Base-by-base conservation (phyloP, 2,888 invertebrate genomes). In the Drosophila yooni region DNA sequence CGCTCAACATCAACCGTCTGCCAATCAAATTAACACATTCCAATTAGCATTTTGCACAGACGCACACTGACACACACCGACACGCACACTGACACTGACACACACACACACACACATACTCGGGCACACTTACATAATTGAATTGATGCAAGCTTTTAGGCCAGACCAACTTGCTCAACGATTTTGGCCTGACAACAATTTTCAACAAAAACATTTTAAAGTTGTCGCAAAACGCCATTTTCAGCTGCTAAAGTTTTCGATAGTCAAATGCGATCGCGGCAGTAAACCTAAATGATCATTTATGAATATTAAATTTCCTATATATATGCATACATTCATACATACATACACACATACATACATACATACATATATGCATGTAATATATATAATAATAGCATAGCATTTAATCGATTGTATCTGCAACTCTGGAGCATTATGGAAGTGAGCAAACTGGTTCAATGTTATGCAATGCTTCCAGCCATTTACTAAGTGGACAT, bases 11-110 rank as follows among this genome's bases (percentile, higher is more conserved):
- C 69, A 56, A 68, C 58, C 59, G 75, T 54, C 85, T 85, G 85
- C 88, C 88, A 85, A 85, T 88, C 88, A 85, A 85, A 85, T 85
- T 88, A 85, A 88, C 85, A 85, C 85, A 85, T 85, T 84, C 82
- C 80, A 84, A 84, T 87, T 87, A 87, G 80, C 84, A 87, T 84
- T 87, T 81, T 54, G 53, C 62, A 56, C 53, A 27, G 64, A 65
- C 63, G 40, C 53, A 51, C 60, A 68, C 53, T 34, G 29, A 48
- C n/a, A 70, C 10, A 21, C 21, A 21, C 21, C 21, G 21, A 21
- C 52, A 21, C 15, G 46, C 10, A 40, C 52, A 60, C 31, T 2
- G 8, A 21, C 21, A 21, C 21, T 21, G 21, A 21, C 21, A 21
- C 21, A 70, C 51, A 51, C 33, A 38, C 52, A 46, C 21, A 66